Conservation (phyloP, 2,113 vertebrate genomes). For the Phylloscopus trochiloides region DNA sequence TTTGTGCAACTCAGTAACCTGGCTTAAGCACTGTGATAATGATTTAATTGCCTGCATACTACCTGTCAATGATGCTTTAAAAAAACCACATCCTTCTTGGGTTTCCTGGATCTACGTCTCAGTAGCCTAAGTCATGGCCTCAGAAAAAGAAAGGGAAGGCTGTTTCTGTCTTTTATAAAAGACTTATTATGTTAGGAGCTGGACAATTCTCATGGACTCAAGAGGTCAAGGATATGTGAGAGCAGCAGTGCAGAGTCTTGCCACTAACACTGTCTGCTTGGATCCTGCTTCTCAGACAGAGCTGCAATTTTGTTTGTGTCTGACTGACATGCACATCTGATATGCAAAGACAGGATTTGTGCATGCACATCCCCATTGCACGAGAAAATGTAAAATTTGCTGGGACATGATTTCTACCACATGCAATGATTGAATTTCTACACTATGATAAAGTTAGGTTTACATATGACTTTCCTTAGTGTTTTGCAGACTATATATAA, state of each 20-base stretch:
- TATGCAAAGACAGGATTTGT: not conserved
- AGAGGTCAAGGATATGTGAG: fast-evolving
- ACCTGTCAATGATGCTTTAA: not conserved
- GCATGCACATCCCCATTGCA: not conserved
- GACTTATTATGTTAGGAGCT: not conserved
- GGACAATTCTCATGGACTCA: not conserved
- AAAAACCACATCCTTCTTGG: not conserved
- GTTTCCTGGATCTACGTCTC: not conserved
- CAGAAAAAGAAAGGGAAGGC: not conserved
- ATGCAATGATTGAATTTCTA: not conserved
- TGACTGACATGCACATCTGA: not conserved
- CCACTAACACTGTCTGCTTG: not conserved
- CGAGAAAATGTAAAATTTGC: not conserved
- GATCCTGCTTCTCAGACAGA: not conserved
- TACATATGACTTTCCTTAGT: not conserved
- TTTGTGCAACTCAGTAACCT: not conserved
- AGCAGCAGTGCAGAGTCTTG: not conserved
- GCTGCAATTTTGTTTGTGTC: not conserved
- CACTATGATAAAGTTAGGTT: not conserved
- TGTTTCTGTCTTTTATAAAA: not conserved
- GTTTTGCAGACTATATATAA: not conserved
- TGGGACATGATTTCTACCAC: not conserved
- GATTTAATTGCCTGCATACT: not conserved
- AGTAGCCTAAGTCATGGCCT: not conserved
- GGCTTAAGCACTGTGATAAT: not conserved